Evolutionary conservation across 2,888 invertebrate genomes (phyloP).

Genomic region (Callimorpha dominula): DNA sequence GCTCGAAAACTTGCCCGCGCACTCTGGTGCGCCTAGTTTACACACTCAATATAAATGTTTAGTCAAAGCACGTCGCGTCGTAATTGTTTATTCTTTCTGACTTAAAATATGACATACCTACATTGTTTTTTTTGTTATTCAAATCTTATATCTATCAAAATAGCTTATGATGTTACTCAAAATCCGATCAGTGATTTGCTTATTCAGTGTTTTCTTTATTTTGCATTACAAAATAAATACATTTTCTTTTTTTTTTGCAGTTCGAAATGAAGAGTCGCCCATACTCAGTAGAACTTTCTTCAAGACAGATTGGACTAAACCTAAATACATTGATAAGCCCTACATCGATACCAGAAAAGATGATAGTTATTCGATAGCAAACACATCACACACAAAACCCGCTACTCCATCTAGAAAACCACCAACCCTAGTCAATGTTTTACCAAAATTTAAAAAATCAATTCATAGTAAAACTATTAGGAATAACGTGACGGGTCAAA

Average conservation of each 20-base stretch:
- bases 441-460: constrained; percentile 3
- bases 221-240: not conserved
- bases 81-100: no score
- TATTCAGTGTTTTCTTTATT: not conserved
- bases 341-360: constrained; percentile 20
- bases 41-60: no score
- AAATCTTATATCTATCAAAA: no score
- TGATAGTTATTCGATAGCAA: not conserved
- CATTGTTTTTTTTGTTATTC: not conserved
- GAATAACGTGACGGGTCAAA: constrained; percentile 2
- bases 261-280: constrained; percentile 39
- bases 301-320: constrained; percentile 48
- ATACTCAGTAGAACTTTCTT: constrained; percentile 36
- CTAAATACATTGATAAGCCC: constrained; percentile 38
- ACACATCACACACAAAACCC: not conserved
- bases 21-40: no score
- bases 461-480: not conserved
- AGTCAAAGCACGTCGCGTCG: no score
- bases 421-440: not conserved
- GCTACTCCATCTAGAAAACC: not conserved
- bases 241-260: constrained; percentile 28
- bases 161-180: not conserved
- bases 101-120: no score
- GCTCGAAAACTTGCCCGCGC: no score
- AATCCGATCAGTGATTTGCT: not conserved